Percentiles rank a stretch among this genome's conserved stretches.
These are phyloP conservation scores for Galago senegalensis DNA, from an alignment of 2,797 vertebrate genomes.

Conservation along the genomic window DNA sequence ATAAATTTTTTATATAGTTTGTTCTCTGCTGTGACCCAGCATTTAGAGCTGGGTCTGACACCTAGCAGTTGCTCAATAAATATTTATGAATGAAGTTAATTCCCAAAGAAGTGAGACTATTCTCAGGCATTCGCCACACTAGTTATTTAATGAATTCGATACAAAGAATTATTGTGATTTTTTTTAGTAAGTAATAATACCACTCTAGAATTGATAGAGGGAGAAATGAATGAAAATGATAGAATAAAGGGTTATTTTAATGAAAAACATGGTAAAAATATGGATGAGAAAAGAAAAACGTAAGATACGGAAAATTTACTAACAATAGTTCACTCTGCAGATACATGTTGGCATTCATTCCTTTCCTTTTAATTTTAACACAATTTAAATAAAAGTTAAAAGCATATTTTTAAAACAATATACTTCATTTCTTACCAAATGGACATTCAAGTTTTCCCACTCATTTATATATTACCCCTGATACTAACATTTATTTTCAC, in stretches of 20 bases:
- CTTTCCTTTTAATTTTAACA: neutral
- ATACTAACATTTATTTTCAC: neutral
- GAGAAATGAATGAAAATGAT: neutral
- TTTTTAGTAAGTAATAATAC: constrained; percentile 40
- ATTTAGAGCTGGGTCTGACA: neutral
- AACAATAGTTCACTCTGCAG: neutral
- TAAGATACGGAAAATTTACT: neutral
- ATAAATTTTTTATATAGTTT: neutral
- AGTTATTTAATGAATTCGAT: neutral
- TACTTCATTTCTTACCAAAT: neutral
- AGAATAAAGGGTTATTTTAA: neutral
- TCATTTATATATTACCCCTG: neutral
- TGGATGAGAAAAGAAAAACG: neutral
- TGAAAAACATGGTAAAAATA: neutral
- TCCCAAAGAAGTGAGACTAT: neutral
- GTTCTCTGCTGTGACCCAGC: neutral
- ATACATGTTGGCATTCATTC: neutral
- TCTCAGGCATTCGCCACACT: neutral
- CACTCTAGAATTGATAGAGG: neutral
- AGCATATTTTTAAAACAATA: neutral
- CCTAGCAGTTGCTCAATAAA: neutral
- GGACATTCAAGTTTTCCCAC: neutral
- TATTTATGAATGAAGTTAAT: constrained; percentile 22
- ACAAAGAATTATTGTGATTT: neutral
- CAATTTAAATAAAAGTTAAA: neutral